phyloP scores from a whole-genome alignment of 2,113 vertebrate species.

The Australoheros scitulus region DNA sequence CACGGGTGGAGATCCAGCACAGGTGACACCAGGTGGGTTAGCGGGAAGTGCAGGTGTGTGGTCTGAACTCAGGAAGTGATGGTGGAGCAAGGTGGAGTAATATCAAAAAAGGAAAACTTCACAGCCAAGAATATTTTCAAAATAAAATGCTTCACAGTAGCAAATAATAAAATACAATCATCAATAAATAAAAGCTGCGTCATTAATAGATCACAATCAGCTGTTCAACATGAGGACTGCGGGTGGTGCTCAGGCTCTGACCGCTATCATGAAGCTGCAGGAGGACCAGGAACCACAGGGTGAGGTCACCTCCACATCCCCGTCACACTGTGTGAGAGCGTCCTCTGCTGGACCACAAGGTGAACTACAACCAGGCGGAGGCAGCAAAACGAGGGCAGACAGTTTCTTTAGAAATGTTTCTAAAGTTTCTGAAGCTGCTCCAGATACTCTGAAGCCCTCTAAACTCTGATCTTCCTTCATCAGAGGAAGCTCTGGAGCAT shows the following conservation, averaged over 20 bases:
- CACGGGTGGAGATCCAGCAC: neutral
- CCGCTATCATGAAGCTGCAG: constrained; percentile 14
- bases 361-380: neutral
- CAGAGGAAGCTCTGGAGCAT: too few relatives aligned
- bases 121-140: constrained; percentile 24
- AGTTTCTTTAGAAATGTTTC: too few relatives aligned
- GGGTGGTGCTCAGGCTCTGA: neutral
- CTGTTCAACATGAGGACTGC: neutral
- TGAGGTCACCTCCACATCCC: neutral
- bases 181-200: constrained; percentile 51
- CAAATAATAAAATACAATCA: constrained; percentile 30
- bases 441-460: too few relatives aligned
- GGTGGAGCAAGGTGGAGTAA: neutral
- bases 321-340: neutral
- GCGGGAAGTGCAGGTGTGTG: neutral
- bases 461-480: too few relatives aligned
- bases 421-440: neutral
- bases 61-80: neutral
- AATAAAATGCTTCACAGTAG: constrained; percentile 10
- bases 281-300: neutral
- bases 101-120: constrained; percentile 13
- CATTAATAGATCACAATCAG: constrained; percentile 35
- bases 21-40: neutral
- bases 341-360: neutral
- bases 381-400: neutral